A percentile compares a stretch with the other conserved stretches of the same genome.
Conservation (phyloP, 1,140 invertebrate species). For the Cherax quadricarinatus region DNA sequence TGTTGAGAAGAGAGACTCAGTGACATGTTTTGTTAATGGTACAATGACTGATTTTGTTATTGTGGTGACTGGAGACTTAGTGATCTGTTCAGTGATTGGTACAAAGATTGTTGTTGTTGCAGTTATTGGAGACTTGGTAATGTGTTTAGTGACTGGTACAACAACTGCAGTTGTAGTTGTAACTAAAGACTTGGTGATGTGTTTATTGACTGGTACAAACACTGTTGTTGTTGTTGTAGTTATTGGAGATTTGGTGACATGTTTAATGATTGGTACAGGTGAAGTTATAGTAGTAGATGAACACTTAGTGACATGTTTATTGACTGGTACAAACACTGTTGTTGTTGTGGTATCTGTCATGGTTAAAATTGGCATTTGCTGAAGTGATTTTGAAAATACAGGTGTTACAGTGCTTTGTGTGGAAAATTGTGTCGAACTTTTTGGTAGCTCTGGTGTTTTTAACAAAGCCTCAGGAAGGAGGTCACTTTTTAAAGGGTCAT, state of each 20-base stretch:
- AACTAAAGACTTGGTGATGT: too few species aligned
- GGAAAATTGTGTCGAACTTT: neutral
- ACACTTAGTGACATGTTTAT: neutral
- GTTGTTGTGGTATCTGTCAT: neutral
- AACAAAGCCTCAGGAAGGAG: neutral
- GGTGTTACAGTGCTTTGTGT: neutral
- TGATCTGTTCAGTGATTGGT: too few species aligned
- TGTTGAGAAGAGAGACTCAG: too few species aligned
- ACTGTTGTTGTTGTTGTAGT: neutral
- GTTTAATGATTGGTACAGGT: too few species aligned
- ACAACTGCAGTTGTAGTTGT: too few species aligned
- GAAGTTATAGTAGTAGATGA: too few species aligned
- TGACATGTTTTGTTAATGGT: neutral
- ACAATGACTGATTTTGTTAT: neutral
- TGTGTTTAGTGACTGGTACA: too few species aligned
- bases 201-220: too few species aligned
- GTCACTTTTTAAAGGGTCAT: neutral
- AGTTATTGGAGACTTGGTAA: too few species aligned
- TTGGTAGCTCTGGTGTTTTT: neutral
- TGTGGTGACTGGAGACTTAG: neutral
- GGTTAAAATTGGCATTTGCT: neutral
- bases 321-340: neutral
- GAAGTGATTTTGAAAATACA: neutral
- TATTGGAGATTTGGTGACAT: too few species aligned
- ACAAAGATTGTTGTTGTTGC: too few species aligned